phyloP scores from a whole-genome alignment of 2,888 invertebrate species.

The Mythimna impura region DNA sequence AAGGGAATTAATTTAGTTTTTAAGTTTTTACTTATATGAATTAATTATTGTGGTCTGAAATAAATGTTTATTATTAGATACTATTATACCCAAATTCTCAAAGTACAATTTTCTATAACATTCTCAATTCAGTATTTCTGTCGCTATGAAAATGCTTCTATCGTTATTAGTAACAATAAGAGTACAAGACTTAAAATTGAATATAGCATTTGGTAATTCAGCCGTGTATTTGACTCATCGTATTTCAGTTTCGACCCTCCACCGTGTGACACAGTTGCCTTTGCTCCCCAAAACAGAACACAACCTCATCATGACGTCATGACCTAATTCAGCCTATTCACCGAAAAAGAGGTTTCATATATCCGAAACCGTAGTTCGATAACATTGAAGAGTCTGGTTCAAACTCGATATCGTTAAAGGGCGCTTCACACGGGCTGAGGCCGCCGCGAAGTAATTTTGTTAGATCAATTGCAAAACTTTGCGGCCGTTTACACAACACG shows the following conservation, averaged over 20 bases:
- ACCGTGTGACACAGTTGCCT: constrained; percentile 1
- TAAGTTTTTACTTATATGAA: too few relatives aligned
- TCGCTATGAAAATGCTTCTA: not conserved
- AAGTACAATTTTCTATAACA: not conserved
- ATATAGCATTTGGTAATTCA: not conserved
- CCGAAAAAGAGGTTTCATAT: constrained; percentile 27
- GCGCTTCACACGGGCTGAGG: constrained; percentile 58
- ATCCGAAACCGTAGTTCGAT: constrained; percentile 45
- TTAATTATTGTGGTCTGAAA: too few relatives aligned
- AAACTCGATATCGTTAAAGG: constrained; percentile 52
- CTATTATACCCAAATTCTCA: not conserved
- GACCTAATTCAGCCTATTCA: constrained; percentile 34
- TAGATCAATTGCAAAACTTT: constrained; percentile 80
- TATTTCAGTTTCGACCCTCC: not conserved
- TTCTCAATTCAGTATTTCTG: not conserved
- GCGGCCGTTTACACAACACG: constrained; percentile 72
- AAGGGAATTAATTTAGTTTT: too few relatives aligned
- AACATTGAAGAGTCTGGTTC: constrained; percentile 47
- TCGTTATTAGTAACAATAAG: too few relatives aligned
- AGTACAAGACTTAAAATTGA: not conserved
- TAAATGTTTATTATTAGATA: too few relatives aligned
- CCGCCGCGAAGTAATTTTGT: constrained; percentile 70
- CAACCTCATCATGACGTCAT: constrained; percentile 1
- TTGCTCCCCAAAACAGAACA: not conserved
- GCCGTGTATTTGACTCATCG: not conserved